Evolutionary conservation across 2,888 invertebrate species (phyloP), one percentile per base, ranked within the genome.

Genomic region (Caenorhabditis sp.): DNA sequence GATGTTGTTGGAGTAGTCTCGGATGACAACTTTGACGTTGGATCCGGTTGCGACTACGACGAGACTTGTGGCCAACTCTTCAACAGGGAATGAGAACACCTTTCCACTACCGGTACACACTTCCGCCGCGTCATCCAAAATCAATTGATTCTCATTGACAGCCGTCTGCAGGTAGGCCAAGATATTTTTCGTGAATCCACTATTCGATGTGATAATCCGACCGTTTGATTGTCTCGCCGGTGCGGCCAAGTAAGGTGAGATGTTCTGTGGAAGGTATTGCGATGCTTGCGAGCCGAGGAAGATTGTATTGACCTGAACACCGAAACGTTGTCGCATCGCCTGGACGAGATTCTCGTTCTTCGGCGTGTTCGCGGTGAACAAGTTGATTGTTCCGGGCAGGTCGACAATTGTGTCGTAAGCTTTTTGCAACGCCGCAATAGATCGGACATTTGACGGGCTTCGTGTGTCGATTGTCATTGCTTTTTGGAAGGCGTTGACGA

Each of bases 151-250:
- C 57, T 76, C 74, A 0, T 36, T 23, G 17, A 67, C 54, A 49
- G 69, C 66, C n/a, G 49, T 43, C 17, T 43, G 43, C 6, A 43
- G 43, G 14, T 10, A 10, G 2, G 43, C 17, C 43, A 43, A n/a
- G 1, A 36, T 55, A 26, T 55, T 37, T 17, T 19, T 54, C 0
- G 24, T 21, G 12, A 37, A 36, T 43, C 10, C 43, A 43, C 14
- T 43, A 43, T 43, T 43, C 43, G 43, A 43, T 3, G 43, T 43
- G n/a, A 77, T 49, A 26, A 77, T 59, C 55, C 81, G 63, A 61
- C 81, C 81, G 23, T 75, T 73, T 5, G 81, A 76, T 53, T 77
- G 76, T 54, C 72, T 62, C 3, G 77, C 65, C 6, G 68, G 58
- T 4, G 69, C 71, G 12, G 43, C 26, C 8, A 69, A 43, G 54